Evolutionary conservation across 2,888 invertebrate genomes (phyloP).

Genomic region (Listrodromus nycthemerus): DNA sequence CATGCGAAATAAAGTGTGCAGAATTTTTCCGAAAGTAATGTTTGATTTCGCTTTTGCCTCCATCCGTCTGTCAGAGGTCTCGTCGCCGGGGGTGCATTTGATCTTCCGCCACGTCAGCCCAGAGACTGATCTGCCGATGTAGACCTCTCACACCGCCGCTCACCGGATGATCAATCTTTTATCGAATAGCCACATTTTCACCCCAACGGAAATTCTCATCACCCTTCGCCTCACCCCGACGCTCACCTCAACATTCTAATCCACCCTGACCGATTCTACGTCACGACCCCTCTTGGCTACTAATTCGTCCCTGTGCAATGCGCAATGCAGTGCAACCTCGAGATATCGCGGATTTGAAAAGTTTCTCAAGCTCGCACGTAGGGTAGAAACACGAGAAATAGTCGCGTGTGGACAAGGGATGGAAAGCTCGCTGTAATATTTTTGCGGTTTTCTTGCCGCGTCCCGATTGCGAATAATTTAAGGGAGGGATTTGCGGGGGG

Average conservation of each 20-base stretch:
- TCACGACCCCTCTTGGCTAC: background rate
- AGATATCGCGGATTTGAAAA: slow-evolving; percentile 26
- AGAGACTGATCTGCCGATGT: slow-evolving; percentile 81
- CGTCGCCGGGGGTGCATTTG: slow-evolving; percentile 83
- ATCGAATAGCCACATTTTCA: slow-evolving; percentile 76
- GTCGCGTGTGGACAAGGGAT: background rate
- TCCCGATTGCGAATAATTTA: slow-evolving; percentile 80
- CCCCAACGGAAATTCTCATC: slow-evolving; percentile 46
- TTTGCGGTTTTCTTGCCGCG: slow-evolving; percentile 79
- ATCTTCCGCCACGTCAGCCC: slow-evolving; percentile 83
- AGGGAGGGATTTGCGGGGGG: slow-evolving; percentile 55
- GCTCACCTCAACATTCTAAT: slow-evolving; percentile 61
- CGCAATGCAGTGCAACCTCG: slow-evolving; percentile 29
- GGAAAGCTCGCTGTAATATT: slow-evolving; percentile 74
- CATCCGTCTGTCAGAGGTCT: slow-evolving; percentile 27
- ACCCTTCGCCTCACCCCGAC: slow-evolving; percentile 55
- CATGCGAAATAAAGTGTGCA: background rate
- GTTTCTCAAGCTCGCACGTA: background rate
- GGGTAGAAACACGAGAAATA: background rate
- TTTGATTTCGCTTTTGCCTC: background rate
- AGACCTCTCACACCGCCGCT: slow-evolving; percentile 45
- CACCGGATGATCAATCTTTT: slow-evolving; percentile 83
- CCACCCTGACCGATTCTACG: slow-evolving; percentile 49
- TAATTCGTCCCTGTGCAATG: slow-evolving; percentile 41
- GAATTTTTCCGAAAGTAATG: background rate